Evolutionary conservation across 2,888 invertebrate genomes (phyloP).

Genomic region (Chymomyza amoena): DNA sequence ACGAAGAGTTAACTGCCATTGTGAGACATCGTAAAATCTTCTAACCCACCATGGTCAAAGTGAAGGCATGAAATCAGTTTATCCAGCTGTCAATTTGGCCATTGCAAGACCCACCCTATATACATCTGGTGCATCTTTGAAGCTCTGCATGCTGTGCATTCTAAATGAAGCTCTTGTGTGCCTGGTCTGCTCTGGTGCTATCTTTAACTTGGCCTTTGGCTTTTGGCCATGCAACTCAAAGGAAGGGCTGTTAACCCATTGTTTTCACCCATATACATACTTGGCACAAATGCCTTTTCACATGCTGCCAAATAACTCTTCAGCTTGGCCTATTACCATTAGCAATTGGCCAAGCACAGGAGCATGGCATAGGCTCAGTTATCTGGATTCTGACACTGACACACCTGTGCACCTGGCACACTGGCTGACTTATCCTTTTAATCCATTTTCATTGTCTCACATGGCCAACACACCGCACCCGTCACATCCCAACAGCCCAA

Average conservation of each 20-base stretch:
- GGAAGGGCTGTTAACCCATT: not conserved
- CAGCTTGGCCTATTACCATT: not conserved
- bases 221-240: not conserved
- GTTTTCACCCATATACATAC: not conserved
- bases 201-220: not conserved
- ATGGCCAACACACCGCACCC: constrained; percentile 7
- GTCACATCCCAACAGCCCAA: not conserved
- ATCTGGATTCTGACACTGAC: not conserved
- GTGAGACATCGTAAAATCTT: too few relatives aligned
- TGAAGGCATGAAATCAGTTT: too few relatives aligned
- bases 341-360: not conserved
- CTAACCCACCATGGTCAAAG: too few relatives aligned
- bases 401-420: not conserved
- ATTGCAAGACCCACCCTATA: too few relatives aligned
- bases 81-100: too few relatives aligned
- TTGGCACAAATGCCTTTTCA: not conserved
- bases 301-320: not conserved
- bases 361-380: not conserved
- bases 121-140: not conserved
- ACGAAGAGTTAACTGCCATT: too few relatives aligned
- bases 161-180: too few relatives aligned
- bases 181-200: not conserved
- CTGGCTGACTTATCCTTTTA: constrained; percentile 48
- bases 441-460: constrained; percentile 52
- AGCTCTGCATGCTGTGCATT: not conserved